phyloP scores from a whole-genome alignment of 37 sponge, comb jelly and placozoan species.

The Crambe crambe region DNA sequence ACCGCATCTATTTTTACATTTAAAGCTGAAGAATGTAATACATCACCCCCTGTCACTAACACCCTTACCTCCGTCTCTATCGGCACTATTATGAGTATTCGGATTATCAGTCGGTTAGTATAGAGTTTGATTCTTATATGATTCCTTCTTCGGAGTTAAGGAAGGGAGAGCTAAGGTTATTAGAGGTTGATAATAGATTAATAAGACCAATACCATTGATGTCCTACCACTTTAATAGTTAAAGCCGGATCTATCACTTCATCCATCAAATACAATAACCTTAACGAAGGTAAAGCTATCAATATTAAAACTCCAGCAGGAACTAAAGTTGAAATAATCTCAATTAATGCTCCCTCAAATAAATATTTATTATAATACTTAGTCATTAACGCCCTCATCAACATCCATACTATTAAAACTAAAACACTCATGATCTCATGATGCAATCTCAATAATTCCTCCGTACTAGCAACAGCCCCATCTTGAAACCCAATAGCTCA shows the following conservation, averaged over 20 bases:
- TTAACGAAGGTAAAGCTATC: conserved; percentile 80
- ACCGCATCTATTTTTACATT: conserved; percentile 81
- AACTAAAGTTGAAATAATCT: conserved; percentile 74
- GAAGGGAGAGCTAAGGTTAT: conserved; percentile 71
- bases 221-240: conserved; percentile 74
- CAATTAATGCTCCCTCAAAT: conserved; percentile 64
- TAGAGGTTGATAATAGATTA: conserved; percentile 64
- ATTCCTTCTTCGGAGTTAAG: conserved; percentile 58
- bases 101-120: conserved; percentile 71
- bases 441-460: conserved; percentile 70
- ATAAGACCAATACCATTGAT: conserved; percentile 83
- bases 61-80: conserved; percentile 72
- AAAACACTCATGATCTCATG: conserved; percentile 71
- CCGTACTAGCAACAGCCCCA: conserved; percentile 60
- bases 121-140: conserved; percentile 54
- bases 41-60: conserved; percentile 77
- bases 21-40: conserved; percentile 78
- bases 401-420: conserved; percentile 56
- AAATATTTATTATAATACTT: conserved; percentile 62
- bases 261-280: conserved; percentile 81
- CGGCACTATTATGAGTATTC: conserved; percentile 64
- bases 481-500: conserved; percentile 50
- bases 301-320: conserved; percentile 69
- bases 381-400: conserved; percentile 40
- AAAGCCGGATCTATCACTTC: conserved; percentile 67